A percentile compares a stretch with the other conserved stretches of the same genome.
Conservation (phyloP, 92 coral and sea anemone species). For the Epizoanthus illoricatus region DNA sequence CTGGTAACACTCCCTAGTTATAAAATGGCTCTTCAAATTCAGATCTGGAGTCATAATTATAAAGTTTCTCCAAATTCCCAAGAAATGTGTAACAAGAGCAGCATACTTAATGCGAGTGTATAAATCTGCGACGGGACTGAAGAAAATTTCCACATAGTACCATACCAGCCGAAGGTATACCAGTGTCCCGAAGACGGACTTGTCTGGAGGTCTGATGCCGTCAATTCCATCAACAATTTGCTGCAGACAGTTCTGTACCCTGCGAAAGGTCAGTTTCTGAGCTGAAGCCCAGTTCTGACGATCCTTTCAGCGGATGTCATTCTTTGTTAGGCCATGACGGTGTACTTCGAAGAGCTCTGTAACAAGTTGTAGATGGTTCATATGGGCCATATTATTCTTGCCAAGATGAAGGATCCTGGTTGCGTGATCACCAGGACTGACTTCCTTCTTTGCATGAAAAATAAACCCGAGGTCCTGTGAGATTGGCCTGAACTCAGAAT, state of each 20-base stretch:
- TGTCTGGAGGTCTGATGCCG: conserved; percentile 30
- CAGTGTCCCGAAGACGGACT: conserved; percentile 40
- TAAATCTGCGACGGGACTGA: conserved; percentile 26
- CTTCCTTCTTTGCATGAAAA: conserved; percentile 35
- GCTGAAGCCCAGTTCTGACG: conserved; percentile 54
- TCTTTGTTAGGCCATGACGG: conserved; percentile 26
- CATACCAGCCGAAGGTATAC: conserved; percentile 37
- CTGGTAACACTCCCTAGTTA: too few species aligned
- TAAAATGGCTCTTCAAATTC: too few species aligned
- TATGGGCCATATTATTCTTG: neutral
- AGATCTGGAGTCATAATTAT: too few species aligned
- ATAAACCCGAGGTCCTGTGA: conserved; percentile 35
- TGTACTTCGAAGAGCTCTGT: conserved; percentile 2
- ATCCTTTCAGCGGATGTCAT: conserved; percentile 36
- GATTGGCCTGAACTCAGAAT: conserved; percentile 18
- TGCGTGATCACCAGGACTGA: conserved; percentile 19
- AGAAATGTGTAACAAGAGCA: conserved; percentile 30
- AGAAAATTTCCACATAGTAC: conserved; percentile 32
- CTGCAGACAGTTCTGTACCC: conserved; percentile 35
- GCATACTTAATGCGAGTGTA: conserved; percentile 3
- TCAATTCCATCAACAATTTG: conserved; percentile 41
- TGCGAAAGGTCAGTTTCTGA: conserved; percentile 41
- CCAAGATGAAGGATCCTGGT: conserved; percentile 8
- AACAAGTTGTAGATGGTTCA: conserved; percentile 39
- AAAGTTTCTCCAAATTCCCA: conserved; percentile 29